Evolutionary conservation across 2,797 vertebrate genomes (phyloP).

Genomic region (Poeciliopsis presidionis): DNA sequence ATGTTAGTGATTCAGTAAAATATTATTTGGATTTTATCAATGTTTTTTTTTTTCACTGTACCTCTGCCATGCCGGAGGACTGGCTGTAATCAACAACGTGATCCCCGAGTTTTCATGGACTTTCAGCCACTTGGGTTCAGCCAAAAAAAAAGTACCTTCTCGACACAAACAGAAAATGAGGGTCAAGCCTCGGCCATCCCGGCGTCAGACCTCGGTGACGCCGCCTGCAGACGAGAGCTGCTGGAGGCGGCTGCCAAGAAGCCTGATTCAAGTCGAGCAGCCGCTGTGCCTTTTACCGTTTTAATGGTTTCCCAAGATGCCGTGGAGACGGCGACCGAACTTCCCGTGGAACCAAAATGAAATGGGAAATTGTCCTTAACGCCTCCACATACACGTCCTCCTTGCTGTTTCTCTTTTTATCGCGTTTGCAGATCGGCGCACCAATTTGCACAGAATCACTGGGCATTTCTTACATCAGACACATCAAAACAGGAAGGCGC

Average conservation of each 20-base stretch:
- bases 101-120: background rate
- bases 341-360: conserved; percentile 12
- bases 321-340: conserved; percentile 18
- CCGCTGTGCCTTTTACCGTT: conserved; percentile 25
- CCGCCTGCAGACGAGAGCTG: conserved; percentile 50
- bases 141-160: conserved; percentile 7
- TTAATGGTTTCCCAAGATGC: conserved; percentile 36
- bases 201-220: conserved; percentile 38
- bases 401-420: background rate
- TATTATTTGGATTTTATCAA: background rate
- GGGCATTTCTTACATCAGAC: conserved; percentile 52
- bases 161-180: conserved; percentile 58
- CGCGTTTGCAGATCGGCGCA: conserved; percentile 1
- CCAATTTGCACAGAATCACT: conserved; percentile 35
- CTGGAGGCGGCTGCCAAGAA: conserved; percentile 50
- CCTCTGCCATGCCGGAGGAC: background rate
- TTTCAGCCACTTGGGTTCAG: background rate
- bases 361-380: conserved; percentile 9
- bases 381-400: background rate
- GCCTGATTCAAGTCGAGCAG: conserved; percentile 36
- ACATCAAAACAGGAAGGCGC: conserved; percentile 42
- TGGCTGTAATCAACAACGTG: background rate
- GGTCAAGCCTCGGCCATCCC: conserved; percentile 37
- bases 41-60: background rate
- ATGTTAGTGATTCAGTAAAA: background rate